Conservation (phyloP, 2,888 invertebrate genomes). For the Leptopilina myrica region DNA sequence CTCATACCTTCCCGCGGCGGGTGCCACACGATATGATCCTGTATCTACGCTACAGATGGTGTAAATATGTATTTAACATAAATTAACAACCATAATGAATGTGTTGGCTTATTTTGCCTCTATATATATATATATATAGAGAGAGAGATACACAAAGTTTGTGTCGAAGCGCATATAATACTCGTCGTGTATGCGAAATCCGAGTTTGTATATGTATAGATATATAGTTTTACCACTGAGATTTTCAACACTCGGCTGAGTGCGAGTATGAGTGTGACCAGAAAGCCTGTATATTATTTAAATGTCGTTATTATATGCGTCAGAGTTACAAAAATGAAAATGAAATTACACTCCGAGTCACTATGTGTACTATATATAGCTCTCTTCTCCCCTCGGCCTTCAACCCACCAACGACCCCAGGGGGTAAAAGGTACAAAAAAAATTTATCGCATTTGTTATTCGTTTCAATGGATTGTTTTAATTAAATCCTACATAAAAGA, state of each 20-base stretch:
- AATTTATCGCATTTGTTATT: constrained; percentile 54
- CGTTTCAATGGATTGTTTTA: constrained; percentile 57
- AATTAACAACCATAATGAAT: constrained; percentile 58
- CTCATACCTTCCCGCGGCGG: constrained; percentile 46
- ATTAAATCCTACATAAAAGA: constrained; percentile 42
- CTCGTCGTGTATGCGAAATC: not conserved
- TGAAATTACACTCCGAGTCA: constrained; percentile 52
- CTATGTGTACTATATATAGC: constrained; percentile 22
- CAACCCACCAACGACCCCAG: too few species aligned
- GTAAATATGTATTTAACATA: constrained; percentile 63
- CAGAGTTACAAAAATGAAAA: constrained; percentile 56
- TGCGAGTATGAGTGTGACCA: not conserved
- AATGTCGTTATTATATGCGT: constrained; percentile 59
- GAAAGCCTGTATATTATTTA: constrained; percentile 52
- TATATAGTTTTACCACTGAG: not conserved
- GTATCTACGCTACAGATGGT: constrained; percentile 51
- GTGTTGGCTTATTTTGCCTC: constrained; percentile 52
- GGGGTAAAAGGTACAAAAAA: constrained; percentile 46
- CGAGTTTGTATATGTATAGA: not conserved
- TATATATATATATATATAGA: constrained; percentile 15
- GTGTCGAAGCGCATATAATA: constrained; percentile 42
- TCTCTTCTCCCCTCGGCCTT: too few species aligned
- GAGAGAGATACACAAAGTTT: constrained; percentile 23
- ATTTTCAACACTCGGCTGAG: not conserved
- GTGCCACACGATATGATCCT: constrained; percentile 46